These are phyloP conservation scores for Odontocerum albicorne DNA, from an alignment of 2,888 invertebrate genomes.

Conservation along the genomic window DNA sequence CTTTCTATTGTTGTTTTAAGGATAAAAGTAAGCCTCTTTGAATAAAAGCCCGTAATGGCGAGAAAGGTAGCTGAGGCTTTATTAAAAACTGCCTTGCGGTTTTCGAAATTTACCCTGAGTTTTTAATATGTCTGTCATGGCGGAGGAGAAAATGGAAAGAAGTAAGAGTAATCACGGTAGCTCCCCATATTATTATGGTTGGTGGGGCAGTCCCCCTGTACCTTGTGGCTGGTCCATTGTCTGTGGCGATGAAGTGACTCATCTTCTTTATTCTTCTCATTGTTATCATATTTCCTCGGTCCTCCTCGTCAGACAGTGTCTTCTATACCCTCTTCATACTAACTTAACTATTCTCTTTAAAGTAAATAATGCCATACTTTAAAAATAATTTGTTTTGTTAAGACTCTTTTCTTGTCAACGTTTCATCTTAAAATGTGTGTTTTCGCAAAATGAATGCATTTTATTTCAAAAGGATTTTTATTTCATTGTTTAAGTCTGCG, in stretches of 20 bases:
- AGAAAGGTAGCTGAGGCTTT: background rate
- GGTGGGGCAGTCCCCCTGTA: too few species aligned
- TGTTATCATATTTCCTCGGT: conserved; percentile 34
- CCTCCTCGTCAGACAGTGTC: too few species aligned
- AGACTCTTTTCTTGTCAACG: too few species aligned
- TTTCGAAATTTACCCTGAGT: conserved; percentile 26
- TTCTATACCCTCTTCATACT: too few species aligned
- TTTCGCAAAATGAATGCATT: too few species aligned
- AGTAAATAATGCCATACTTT: too few species aligned
- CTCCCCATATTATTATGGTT: conserved; percentile 13
- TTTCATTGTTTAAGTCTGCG: too few species aligned
- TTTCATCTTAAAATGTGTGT: too few species aligned
- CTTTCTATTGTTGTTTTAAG: background rate
- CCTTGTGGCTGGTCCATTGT: conserved; percentile 21
- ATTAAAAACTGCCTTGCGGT: conserved; percentile 19
- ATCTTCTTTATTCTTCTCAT: conserved; percentile 30
- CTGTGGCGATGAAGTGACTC: conserved; percentile 34
- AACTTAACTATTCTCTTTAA: too few species aligned
- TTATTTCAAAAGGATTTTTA: too few species aligned
- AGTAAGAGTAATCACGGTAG: conserved; percentile 30
- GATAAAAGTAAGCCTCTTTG: background rate
- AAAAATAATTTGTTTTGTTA: too few species aligned
- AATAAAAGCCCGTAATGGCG: background rate
- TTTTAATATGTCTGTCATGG: conserved; percentile 35
- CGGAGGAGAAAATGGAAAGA: conserved; percentile 29